These are phyloP conservation scores for Papilio xuthus DNA, from an alignment of 1,140 invertebrate genomes.

Conservation along the genomic window DNA sequence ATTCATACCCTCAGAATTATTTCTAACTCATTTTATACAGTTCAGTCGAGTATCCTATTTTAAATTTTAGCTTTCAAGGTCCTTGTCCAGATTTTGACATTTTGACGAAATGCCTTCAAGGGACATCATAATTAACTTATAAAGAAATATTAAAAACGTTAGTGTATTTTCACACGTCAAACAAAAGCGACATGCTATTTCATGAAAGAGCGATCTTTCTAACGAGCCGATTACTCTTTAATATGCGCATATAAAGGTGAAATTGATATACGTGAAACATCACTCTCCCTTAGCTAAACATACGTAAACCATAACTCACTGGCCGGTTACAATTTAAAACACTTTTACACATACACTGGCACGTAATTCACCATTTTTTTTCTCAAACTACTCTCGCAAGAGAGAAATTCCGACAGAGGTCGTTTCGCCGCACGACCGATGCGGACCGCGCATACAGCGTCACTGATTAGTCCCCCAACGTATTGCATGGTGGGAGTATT, in stretches of 20 bases:
- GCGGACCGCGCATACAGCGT: slow-evolving; percentile 13
- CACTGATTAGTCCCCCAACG: slow-evolving; percentile 25
- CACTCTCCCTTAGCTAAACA: background rate
- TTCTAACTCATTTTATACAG: background rate
- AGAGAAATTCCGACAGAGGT: slow-evolving; percentile 31
- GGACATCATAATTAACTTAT: background rate
- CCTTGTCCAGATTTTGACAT: background rate
- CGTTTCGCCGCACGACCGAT: slow-evolving; percentile 22
- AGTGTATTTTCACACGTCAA: background rate
- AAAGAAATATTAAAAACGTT: background rate
- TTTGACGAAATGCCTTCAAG: background rate
- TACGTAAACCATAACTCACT: slow-evolving; percentile 31
- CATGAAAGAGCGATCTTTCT: background rate
- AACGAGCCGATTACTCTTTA: background rate
- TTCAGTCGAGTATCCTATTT: no score
- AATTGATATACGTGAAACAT: background rate
- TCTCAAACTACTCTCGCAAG: slow-evolving; percentile 31
- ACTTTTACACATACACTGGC: slow-evolving; percentile 27
- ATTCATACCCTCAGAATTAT: background rate
- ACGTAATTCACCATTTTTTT: slow-evolving; percentile 17
- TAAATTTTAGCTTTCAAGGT: background rate
- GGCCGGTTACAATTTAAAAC: background rate
- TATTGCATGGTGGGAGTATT: slow-evolving; percentile 4
- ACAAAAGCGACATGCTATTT: slow-evolving; percentile 4
- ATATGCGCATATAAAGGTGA: slow-evolving; percentile 24